These are phyloP conservation scores for Fratercula arctica DNA, from an alignment of 2,797 vertebrate genomes.

Conservation along the genomic window DNA sequence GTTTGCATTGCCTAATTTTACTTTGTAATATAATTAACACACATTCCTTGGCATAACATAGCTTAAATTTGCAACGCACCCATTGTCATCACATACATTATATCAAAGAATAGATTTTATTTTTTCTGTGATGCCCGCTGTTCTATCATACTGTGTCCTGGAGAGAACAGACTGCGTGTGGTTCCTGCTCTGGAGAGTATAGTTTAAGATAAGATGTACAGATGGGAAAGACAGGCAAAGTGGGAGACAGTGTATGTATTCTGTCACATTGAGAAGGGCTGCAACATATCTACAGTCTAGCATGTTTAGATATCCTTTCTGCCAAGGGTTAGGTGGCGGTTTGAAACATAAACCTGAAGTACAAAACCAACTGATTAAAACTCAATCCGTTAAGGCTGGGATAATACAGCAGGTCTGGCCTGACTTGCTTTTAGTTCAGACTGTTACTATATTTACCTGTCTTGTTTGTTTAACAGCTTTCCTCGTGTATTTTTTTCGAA, in stretches of 20 bases:
- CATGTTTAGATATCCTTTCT: background rate
- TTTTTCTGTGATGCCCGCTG: background rate
- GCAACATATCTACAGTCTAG: background rate
- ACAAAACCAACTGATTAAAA: background rate
- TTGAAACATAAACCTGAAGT: background rate
- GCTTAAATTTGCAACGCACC: constrained; percentile 13
- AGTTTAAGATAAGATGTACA: background rate
- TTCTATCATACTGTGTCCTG: background rate
- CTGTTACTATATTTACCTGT: background rate
- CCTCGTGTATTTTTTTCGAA: background rate
- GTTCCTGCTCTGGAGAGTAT: background rate
- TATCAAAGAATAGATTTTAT: background rate
- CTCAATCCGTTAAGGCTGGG: background rate
- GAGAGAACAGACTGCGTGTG: background rate
- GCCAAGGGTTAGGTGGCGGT: background rate
- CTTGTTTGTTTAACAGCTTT: background rate
- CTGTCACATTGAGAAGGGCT: background rate
- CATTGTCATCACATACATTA: background rate
- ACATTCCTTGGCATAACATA: background rate
- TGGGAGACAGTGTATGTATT: background rate
- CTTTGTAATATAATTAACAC: constrained; percentile 49
- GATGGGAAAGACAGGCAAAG: background rate
- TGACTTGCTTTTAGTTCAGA: background rate
- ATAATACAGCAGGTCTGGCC: background rate
- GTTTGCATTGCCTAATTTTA: constrained; percentile 33